Evolutionary conservation across 2,888 invertebrate genomes (phyloP).

Genomic region (Drosophila barbarae): DNA sequence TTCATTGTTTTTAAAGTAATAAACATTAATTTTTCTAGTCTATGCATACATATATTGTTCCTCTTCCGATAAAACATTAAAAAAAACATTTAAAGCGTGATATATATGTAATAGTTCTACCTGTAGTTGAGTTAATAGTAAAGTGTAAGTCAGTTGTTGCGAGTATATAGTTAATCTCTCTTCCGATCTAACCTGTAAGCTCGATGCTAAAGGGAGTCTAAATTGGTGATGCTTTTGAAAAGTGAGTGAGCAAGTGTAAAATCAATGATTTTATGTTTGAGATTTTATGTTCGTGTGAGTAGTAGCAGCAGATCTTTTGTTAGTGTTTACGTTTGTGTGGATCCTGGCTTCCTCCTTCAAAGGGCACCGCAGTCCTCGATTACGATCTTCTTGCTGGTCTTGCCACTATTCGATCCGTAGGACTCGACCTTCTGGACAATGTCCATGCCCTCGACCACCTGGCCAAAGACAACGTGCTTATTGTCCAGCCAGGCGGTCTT

Average conservation of each 20-base stretch:
- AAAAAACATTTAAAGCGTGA: background rate
- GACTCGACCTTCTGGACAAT: constrained; percentile 6
- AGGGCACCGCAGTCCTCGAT: constrained; percentile 8
- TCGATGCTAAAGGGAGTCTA: background rate
- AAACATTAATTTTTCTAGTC: background rate
- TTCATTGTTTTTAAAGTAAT: background rate
- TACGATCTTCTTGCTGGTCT: background rate
- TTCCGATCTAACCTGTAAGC: background rate
- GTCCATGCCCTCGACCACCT: constrained; percentile 5
- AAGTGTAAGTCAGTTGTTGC: no score
- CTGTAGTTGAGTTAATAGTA: no score
- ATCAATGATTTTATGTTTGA: background rate
- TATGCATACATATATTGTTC: background rate
- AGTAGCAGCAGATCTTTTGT: background rate
- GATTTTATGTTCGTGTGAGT: no score
- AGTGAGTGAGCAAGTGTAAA: constrained; percentile 1
- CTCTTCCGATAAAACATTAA: background rate
- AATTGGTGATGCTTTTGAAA: background rate
- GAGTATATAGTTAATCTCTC: background rate
- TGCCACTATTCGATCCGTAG: constrained; percentile 2
- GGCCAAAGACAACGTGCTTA: constrained; percentile 1
- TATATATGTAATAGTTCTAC: no score
- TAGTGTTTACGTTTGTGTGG: background rate
- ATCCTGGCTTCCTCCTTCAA: background rate
- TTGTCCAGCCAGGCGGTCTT: constrained; percentile 9